Base-by-base conservation (phyloP, 2,888 invertebrate species). In the Leptopilina syphax region DNA sequence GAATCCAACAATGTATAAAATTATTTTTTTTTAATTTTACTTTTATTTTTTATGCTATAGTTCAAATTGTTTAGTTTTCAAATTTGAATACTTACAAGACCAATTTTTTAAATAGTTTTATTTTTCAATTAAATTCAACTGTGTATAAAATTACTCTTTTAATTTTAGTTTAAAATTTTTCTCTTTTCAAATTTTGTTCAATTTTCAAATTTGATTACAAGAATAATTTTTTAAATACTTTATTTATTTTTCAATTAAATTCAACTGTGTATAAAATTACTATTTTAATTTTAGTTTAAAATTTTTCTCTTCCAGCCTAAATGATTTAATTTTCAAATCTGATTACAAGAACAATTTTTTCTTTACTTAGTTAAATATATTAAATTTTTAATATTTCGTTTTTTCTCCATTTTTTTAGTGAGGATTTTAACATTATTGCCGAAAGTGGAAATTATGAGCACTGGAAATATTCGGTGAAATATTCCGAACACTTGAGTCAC, bases 1-100 rank as follows among this genome's bases (percentile, higher is more conserved):
- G 50, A 96, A 96, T 91, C 96, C 96, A 24, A 95, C 95, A 24
- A 95, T 96, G 96, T 96, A 44, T 5, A 92, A 94, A 93, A 84
- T 80, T 60, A 3, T 79, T 60, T 63, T 50, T 50, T 54, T 24
- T 66, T 34, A 34, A 34, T 34, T 80, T 63, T 78, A 78, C 7
- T 78, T 12, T 78, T 18, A 18, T 18, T 18, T 18, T 18, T 18
- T 18, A 18, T 18, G 18, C 18, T 18, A 18, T 18, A 18, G 18
- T 18, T 18, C 18, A 18, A 18, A 18, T 18, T 18, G 18, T 18
- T 18, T 18, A 18, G 0, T 18, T 18, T 18, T 18, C 18, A 18
- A 18, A 18, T 18, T 18, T 18, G 18, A 18, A 18, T 18, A 18
- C 18, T 18, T 18, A 18, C 18, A 18, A 18, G 18, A 18, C 18